Evolutionary conservation across 2,113 vertebrate species (phyloP).

Genomic region (Pituophis catenifer): DNA sequence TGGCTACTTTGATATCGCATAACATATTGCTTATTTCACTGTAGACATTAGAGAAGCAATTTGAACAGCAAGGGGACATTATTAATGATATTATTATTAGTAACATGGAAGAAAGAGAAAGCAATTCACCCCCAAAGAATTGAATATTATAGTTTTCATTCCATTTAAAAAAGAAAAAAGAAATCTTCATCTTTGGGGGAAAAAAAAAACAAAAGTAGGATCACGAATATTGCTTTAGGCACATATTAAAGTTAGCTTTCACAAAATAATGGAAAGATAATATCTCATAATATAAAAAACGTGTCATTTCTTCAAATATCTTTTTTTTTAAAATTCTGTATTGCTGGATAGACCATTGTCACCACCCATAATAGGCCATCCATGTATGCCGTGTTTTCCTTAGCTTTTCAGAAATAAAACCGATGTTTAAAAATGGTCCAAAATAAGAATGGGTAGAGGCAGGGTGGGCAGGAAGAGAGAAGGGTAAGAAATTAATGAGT

Average conservation of each 20-base stretch:
- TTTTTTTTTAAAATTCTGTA: not conserved
- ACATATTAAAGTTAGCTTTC: not conserved
- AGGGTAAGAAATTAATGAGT: conserved; percentile 10
- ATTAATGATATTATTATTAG: not conserved
- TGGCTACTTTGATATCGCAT: not conserved
- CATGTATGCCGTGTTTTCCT: not conserved
- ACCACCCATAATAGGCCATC: not conserved
- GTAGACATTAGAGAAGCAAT: not conserved
- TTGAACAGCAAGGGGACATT: not conserved
- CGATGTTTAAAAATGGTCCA: not conserved
- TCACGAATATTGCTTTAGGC: not conserved
- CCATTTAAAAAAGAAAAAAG: not conserved
- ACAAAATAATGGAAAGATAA: not conserved
- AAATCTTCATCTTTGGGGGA: not conserved
- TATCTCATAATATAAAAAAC: not conserved
- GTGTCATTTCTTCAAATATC: not conserved
- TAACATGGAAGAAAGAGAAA: not conserved
- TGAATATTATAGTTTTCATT: not conserved
- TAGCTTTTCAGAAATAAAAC: not conserved
- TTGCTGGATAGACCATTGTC: not conserved
- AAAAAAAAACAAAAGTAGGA: not conserved
- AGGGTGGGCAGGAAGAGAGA: not conserved
- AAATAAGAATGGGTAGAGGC: not conserved
- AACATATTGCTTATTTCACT: not conserved
- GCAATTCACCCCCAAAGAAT: not conserved